Base-by-base conservation (phyloP, 2,888 invertebrate genomes). In the Chloroclysta siterata region DNA sequence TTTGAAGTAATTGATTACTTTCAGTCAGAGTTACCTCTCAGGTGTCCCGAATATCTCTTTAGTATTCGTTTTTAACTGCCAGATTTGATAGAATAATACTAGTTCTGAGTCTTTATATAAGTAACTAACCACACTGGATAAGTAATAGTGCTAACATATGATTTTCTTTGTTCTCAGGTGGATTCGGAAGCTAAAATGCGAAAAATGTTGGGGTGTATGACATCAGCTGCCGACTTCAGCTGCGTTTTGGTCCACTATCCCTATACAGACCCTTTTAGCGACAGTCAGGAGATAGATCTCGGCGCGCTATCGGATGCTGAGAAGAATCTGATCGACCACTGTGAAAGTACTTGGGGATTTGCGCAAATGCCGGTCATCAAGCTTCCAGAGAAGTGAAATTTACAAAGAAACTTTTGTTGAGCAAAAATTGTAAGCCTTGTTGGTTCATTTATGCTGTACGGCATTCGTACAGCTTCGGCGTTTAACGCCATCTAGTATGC, bases 271-370 rank as follows among this genome's bases (percentile, higher is more conserved):
- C 89, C 93, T 7, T 89, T 89, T 73, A 90, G 87, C 57, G 89
- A 93, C 82, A 84, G 86, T 63, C 89, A 90, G 63, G 84, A 89
- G 62, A 73, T 85, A 10, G 91, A 92, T 69, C 78, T 87, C 0
- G 89, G 94, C 62, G 79, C 87, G 13, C 84, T 95, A 52, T 94
- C 95, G 0, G 94, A 94, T 33, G 84, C 94, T 0, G 96, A 96
- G 77, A 94, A 94, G 76, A 90, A 93, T 54, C 77, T 96, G 71
- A 94, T 95, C 29, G 95, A 95, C 70, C 94, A 95, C 80, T 96
- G 96, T 76, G 95, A 96, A 77, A 93, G 93, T 66, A 94, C 94
- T 65, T 94, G 95, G 93, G 95, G 94, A 68, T 93, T 94, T 74
- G 92, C 94, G 41, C 94, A 95, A 69, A 90, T 94, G 71, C 95